Conservation (phyloP, 2,888 invertebrate species). For the Eupithecia inturbata region DNA sequence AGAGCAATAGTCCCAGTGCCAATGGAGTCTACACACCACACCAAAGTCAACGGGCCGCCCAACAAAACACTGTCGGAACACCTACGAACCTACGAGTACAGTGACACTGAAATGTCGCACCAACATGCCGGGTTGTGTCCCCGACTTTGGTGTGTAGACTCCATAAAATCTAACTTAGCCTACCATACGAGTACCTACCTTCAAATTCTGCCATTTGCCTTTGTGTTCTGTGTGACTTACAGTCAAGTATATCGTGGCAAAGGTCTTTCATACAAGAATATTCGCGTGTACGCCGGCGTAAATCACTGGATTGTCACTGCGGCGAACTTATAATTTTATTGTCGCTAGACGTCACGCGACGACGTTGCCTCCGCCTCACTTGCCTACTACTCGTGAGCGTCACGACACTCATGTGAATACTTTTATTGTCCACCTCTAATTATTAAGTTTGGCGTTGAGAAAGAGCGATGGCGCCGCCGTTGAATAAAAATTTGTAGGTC, state of each 20-base stretch:
- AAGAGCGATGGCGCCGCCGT: neutral
- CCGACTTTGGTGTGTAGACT: neutral
- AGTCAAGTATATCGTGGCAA: conserved; percentile 30
- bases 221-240: neutral
- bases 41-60: too few species aligned
- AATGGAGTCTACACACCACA: too few species aligned
- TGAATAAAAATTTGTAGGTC: neutral
- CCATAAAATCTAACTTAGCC: neutral
- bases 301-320: conserved; percentile 84
- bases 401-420: conserved; percentile 65
- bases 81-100: too few species aligned
- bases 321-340: conserved; percentile 84
- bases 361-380: conserved; percentile 46
- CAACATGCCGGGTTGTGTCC: neutral
- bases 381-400: conserved; percentile 26
- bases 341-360: conserved; percentile 82
- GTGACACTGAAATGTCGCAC: neutral
- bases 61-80: too few species aligned
- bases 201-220: neutral
- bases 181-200: neutral
- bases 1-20: too few species aligned
- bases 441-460: conserved; percentile 64
- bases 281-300: conserved; percentile 82
- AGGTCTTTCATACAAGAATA: conserved; percentile 77
- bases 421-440: conserved; percentile 78